Evolutionary conservation across 2,888 invertebrate genomes (phyloP).

Genomic region (Nymphalis urticae): DNA sequence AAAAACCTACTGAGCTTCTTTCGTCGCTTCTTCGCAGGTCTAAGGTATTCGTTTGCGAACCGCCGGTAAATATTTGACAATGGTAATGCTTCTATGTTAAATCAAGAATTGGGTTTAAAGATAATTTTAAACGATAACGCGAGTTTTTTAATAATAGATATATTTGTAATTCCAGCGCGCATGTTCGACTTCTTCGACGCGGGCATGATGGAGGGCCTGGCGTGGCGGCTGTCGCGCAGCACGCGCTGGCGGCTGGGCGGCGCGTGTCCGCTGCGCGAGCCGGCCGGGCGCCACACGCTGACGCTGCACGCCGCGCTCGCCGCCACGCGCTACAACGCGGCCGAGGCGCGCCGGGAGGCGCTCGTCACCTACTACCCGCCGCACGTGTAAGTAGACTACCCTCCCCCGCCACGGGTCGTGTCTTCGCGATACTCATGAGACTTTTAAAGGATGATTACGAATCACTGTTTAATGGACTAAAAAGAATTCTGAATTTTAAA

Average conservation of each 20-base stretch:
- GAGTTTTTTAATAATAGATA: background rate
- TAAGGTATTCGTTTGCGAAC: too few relatives aligned
- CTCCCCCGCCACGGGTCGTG: too few relatives aligned
- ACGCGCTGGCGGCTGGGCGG: constrained; percentile 84
- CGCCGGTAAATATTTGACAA: too few relatives aligned
- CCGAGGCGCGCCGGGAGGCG: constrained; percentile 83
- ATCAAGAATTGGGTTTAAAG: too few relatives aligned
- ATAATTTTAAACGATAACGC: background rate
- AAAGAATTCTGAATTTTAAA: too few relatives aligned
- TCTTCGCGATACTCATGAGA: too few relatives aligned
- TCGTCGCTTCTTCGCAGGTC: too few relatives aligned
- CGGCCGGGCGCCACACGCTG: constrained; percentile 76
- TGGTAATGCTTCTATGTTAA: too few relatives aligned
- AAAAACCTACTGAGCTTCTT: too few relatives aligned
- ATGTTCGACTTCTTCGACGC: constrained; percentile 97
- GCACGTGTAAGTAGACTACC: constrained; percentile 91
- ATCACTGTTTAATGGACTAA: too few relatives aligned
- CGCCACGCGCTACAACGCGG: constrained; percentile 70
- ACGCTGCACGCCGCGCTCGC: constrained; percentile 83
- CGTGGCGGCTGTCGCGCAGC: constrained; percentile 87
- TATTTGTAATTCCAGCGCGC: constrained; percentile 84
- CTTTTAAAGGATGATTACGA: too few relatives aligned
- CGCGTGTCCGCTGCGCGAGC: constrained; percentile 63
- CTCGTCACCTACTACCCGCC: constrained; percentile 91
- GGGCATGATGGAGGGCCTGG: constrained; percentile 95